These are phyloP conservation scores for Sinodicranocentrus sp. DNA, from an alignment of 2,888 invertebrate species.

Conservation along the genomic window DNA sequence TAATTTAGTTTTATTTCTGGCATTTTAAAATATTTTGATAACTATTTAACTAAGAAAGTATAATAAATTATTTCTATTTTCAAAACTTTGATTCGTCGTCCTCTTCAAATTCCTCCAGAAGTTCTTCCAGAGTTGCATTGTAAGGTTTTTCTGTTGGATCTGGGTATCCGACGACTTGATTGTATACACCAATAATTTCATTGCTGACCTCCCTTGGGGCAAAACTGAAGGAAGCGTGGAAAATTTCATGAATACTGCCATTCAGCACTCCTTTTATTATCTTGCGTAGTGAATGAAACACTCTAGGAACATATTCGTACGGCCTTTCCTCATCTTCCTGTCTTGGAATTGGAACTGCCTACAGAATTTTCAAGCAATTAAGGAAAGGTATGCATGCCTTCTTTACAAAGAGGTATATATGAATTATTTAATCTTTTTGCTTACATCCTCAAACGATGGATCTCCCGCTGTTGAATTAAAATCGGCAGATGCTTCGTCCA, in stretches of 20 bases:
- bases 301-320: conserved; percentile 65
- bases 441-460: conserved; percentile 19
- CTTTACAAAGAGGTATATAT: neutral
- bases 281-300: conserved; percentile 60
- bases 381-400: too few relatives aligned
- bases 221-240: conserved; percentile 68
- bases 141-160: conserved; percentile 26
- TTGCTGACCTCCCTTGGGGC: conserved; percentile 65
- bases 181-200: conserved; percentile 65
- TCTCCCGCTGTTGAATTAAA: conserved; percentile 14
- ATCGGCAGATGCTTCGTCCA: conserved; percentile 54
- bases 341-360: conserved; percentile 45
- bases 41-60: neutral
- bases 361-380: neutral
- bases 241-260: conserved; percentile 61
- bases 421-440: too few relatives aligned
- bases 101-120: conserved; percentile 38
- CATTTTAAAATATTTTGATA: neutral
- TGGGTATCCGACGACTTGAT: conserved; percentile 60
- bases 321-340: conserved; percentile 62
- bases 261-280: conserved; percentile 68
- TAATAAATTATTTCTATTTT: conserved; percentile 13
- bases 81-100: conserved; percentile 53
- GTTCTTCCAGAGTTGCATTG: conserved; percentile 31
- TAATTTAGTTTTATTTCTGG: neutral